Evolutionary conservation across 2,888 invertebrate genomes (phyloP).

Genomic region (Notocelia uddmanniana): DNA sequence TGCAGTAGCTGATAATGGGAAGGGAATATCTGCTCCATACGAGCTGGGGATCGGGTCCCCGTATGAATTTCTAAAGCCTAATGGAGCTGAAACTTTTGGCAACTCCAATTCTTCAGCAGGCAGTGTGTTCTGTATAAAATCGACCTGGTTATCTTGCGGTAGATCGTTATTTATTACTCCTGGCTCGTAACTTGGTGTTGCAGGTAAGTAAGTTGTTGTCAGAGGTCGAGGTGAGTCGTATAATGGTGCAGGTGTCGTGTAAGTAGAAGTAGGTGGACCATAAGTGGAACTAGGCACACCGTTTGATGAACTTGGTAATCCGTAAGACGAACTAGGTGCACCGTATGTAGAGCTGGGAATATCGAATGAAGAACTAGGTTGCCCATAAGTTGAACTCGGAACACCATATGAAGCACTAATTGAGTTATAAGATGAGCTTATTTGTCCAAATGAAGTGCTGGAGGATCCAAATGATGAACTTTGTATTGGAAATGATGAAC

Average conservation of each 20-base stretch:
- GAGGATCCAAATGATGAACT: slow-evolving; percentile 55
- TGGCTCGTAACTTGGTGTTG: slow-evolving; percentile 61
- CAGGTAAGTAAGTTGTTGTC: slow-evolving; percentile 59
- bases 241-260: slow-evolving; percentile 56
- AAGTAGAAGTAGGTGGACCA: slow-evolving; percentile 57
- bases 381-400: slow-evolving; percentile 54
- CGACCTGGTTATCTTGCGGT: slow-evolving; percentile 62
- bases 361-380: slow-evolving; percentile 53
- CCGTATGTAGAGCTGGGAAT: slow-evolving; percentile 53
- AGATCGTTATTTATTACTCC: slow-evolving; percentile 63
- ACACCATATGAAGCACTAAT: slow-evolving; percentile 43
- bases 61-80: slow-evolving; percentile 77
- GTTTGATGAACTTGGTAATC: slow-evolving; percentile 49
- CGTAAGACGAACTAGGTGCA: slow-evolving; percentile 53
- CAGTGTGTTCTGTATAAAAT: slow-evolving; percentile 60
- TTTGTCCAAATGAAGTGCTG: slow-evolving; percentile 48
- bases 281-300: slow-evolving; percentile 57
- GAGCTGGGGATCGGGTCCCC: slow-evolving; percentile 75
- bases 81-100: slow-evolving; percentile 71
- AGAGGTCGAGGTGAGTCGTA: slow-evolving; percentile 58
- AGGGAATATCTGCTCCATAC: slow-evolving; percentile 68
- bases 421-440: slow-evolving; percentile 42
- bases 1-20: slow-evolving; percentile 72
- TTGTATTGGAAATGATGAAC: slow-evolving; percentile 50
- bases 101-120: slow-evolving; percentile 65